phyloP scores from a whole-genome alignment of 2,113 vertebrate genomes.

The Cyanocitta stelleri region DNA sequence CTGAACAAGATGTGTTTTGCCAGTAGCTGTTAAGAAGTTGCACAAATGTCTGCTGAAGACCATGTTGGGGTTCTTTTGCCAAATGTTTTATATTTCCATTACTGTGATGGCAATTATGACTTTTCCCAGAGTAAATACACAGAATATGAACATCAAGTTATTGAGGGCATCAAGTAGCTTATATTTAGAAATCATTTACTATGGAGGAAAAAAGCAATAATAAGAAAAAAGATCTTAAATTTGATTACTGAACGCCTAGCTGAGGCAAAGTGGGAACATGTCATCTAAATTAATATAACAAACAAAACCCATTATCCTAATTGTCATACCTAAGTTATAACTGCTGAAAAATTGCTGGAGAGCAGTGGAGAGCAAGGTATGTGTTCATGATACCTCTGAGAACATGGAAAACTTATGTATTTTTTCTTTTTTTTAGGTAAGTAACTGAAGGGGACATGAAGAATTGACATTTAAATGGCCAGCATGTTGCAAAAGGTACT shows the following conservation, averaged over 20 bases:
- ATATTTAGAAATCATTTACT: not conserved
- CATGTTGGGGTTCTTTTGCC: not conserved
- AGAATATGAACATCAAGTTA: not conserved
- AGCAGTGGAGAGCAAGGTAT: not conserved
- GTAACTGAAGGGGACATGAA: slow-evolving; percentile 73
- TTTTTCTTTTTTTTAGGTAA: slow-evolving; percentile 74
- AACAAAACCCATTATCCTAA: not conserved
- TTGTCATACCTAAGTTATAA: not conserved
- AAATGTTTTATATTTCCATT: not conserved
- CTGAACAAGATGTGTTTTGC: not conserved
- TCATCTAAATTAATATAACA: not conserved
- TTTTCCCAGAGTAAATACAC: not conserved
- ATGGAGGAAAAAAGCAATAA: not conserved
- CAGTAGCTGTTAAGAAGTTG: not conserved
- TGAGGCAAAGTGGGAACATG: not conserved
- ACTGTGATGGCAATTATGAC: not conserved
- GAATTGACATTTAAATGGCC: slow-evolving; percentile 73
- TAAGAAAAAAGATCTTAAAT: not conserved
- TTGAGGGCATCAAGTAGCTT: not conserved
- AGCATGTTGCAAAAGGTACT: slow-evolving; percentile 84
- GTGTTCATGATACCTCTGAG: not conserved
- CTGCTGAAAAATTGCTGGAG: not conserved
- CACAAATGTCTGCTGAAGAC: not conserved
- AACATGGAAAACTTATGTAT: not conserved
- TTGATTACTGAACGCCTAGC: not conserved